Evolutionary conservation across 2,888 invertebrate species (phyloP).

Genomic region (Branchinecta sandiegonensis): DNA sequence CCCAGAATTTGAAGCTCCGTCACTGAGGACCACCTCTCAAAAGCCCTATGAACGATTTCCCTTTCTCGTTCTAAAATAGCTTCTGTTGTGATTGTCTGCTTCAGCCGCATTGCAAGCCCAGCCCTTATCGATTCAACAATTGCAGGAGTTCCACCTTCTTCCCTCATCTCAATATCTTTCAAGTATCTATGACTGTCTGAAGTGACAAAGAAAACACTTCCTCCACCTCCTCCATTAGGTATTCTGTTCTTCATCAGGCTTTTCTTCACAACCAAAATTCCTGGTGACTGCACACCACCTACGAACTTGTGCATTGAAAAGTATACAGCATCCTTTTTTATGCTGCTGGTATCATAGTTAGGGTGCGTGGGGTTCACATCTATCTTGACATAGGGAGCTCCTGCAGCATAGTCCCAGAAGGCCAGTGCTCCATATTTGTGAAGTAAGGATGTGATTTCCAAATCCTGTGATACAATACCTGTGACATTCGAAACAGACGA

Average conservation of each 20-base stretch:
- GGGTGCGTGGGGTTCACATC: constrained; percentile 68
- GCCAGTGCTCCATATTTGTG: constrained; percentile 68
- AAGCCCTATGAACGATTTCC: constrained; percentile 28
- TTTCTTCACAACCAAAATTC: constrained; percentile 50
- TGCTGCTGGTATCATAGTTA: constrained; percentile 50
- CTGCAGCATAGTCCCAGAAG: constrained; percentile 80
- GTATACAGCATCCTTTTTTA: constrained; percentile 73
- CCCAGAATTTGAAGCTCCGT: constrained; percentile 66
- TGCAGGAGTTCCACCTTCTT: constrained; percentile 58
- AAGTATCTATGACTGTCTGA: constrained; percentile 39
- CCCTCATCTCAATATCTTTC: constrained; percentile 45
- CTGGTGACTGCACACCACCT: constrained; percentile 75
- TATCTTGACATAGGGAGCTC: constrained; percentile 55
- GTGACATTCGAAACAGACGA: constrained; percentile 76
- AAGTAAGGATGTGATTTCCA: constrained; percentile 59
- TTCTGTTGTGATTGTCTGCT: constrained; percentile 59
- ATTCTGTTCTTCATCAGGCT: constrained; percentile 37
- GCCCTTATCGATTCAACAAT: constrained; percentile 68
- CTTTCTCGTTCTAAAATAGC: constrained; percentile 46
- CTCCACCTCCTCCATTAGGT: constrained; percentile 41
- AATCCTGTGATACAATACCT: constrained; percentile 68
- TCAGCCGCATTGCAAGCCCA: constrained; percentile 69
- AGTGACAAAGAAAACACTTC: constrained; percentile 43
- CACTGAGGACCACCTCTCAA: constrained; percentile 45
- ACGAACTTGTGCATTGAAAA: constrained; percentile 81